Evolutionary conservation across 2,797 vertebrate species (phyloP), one percentile per base, ranked within the genome.

Genomic region (Gadopsis marmoratus): DNA sequence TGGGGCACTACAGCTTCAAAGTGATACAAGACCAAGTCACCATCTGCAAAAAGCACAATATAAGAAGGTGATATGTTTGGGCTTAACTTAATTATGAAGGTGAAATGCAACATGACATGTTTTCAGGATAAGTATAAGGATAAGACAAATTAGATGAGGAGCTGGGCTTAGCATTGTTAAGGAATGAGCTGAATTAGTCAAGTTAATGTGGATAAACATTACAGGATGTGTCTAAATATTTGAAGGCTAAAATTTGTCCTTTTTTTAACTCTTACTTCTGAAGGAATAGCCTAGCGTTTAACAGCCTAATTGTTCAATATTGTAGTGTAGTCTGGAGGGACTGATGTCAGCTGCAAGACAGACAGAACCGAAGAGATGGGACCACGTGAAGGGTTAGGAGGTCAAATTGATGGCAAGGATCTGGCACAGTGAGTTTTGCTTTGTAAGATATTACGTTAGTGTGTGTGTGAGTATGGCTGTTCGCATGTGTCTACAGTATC

Each of bases 141-240:
- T 80, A 69, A 82, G 41, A 78, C 61, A 72, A 81, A 89, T 86
- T 75, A 67, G 54, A 78, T 0, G 21, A 71, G 21, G 41, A 75
- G 74, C 72, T 13, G 11, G 41, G 35, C 23, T 76, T 59, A 70
- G 63, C 23, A 13, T 54, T 53, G 53, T 47, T 60, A 21, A 53
- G 72, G 53, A 43, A 35, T 11, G 29, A 56, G 41, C 31, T 60
- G 31, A 33, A 76, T 66, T 53, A 64, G 65, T 72, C 21, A 29
- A 63, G 68, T 69, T 55, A 48, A 65, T 47, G 51, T 54, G 55
- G 74, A 83, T 74, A 75, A 84, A 82, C 58, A 53, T 19, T 0
- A 37, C 37, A 53, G 45, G 64, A 74, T 70, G n/a, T 26, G 37
- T 50, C 41, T 48, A 8, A 73, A 51, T n/a, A 23, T 54, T 26